Evolutionary conservation across 2,113 vertebrate species (phyloP).

Genomic region (Alligator sinensis): DNA sequence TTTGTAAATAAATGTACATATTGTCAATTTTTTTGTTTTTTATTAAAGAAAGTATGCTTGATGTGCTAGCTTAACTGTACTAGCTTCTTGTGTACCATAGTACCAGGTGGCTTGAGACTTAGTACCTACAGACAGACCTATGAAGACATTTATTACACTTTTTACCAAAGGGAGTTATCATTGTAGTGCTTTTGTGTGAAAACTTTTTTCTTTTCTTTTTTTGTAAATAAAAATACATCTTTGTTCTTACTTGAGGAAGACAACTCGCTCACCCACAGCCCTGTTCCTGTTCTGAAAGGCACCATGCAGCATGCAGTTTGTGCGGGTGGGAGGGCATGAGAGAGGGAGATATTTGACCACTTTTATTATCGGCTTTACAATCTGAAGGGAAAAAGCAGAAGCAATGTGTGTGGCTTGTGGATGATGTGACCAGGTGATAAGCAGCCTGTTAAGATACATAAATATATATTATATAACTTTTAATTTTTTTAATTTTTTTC

Average conservation of each 20-base stretch:
- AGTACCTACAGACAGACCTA: constrained; percentile 74
- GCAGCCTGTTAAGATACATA: constrained; percentile 33
- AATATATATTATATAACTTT: constrained; percentile 35
- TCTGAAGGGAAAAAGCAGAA: constrained; percentile 20
- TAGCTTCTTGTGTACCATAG: constrained; percentile 85
- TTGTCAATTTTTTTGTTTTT: constrained; percentile 79
- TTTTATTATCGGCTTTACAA: not conserved
- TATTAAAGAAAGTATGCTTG: constrained; percentile 85
- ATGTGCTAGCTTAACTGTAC: constrained; percentile 84
- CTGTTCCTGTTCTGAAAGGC: constrained; percentile 67
- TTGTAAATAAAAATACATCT: constrained; percentile 82
- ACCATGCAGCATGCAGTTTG: constrained; percentile 13
- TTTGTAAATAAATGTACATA: constrained; percentile 86
- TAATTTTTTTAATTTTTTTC: constrained; percentile 14
- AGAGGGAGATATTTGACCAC: not conserved
- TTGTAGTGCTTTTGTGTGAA: constrained; percentile 86
- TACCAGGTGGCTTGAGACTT: constrained; percentile 81
- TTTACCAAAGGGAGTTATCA: constrained; percentile 86
- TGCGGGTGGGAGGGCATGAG: not conserved
- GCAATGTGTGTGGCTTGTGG: accelerated
- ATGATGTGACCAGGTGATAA: not conserved
- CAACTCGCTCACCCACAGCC: constrained; percentile 60
- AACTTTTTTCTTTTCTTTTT: constrained; percentile 73
- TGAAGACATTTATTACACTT: constrained; percentile 82
- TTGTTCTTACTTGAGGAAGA: constrained; percentile 81